Conservation (phyloP, 2,797 vertebrate genomes). For the Crenichthys baileyi region DNA sequence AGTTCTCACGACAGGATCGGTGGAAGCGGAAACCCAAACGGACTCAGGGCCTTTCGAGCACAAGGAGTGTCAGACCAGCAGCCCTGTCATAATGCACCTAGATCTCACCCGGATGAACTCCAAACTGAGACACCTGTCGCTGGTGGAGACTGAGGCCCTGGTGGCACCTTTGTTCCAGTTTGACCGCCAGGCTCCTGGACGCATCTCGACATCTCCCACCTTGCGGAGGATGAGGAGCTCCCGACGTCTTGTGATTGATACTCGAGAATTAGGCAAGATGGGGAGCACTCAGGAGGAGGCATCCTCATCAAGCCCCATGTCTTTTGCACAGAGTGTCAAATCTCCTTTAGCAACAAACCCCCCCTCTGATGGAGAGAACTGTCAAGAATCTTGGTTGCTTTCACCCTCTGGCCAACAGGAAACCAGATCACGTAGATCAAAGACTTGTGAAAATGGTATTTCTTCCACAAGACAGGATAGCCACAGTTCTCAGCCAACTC, state of each 20-base stretch:
- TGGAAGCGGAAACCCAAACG: slow-evolving; percentile 76
- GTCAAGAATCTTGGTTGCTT: slow-evolving; percentile 24
- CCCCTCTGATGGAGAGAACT: slow-evolving; percentile 57
- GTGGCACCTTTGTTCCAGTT: slow-evolving; percentile 81
- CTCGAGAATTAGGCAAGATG: slow-evolving; percentile 55
- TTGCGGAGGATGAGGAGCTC: slow-evolving; percentile 85
- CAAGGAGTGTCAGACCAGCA: slow-evolving; percentile 80
- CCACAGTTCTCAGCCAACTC: slow-evolving; percentile 42
- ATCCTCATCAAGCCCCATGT: slow-evolving; percentile 43
- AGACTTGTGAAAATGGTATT: slow-evolving; percentile 72
- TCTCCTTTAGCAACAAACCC: slow-evolving; percentile 74
- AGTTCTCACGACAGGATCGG: slow-evolving; percentile 45
- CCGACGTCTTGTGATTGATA: slow-evolving; percentile 56
- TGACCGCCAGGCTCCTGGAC: slow-evolving; percentile 82
- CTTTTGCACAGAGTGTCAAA: slow-evolving; percentile 52
- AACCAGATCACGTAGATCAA: slow-evolving; percentile 70
- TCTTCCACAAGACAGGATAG: slow-evolving; percentile 49
- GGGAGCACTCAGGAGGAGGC: slow-evolving; percentile 70
- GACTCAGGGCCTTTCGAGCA: slow-evolving; percentile 47
- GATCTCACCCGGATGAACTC: slow-evolving; percentile 74
- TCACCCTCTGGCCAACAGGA: slow-evolving; percentile 51
- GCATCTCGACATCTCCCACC: slow-evolving; percentile 92
- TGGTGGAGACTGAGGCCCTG: slow-evolving; percentile 58
- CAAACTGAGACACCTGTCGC: slow-evolving; percentile 65
- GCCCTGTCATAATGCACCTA: slow-evolving; percentile 77